Conservation (phyloP, 37 sponge, comb jelly and placozoan genomes). For the Cliona cf. orientalis region DNA sequence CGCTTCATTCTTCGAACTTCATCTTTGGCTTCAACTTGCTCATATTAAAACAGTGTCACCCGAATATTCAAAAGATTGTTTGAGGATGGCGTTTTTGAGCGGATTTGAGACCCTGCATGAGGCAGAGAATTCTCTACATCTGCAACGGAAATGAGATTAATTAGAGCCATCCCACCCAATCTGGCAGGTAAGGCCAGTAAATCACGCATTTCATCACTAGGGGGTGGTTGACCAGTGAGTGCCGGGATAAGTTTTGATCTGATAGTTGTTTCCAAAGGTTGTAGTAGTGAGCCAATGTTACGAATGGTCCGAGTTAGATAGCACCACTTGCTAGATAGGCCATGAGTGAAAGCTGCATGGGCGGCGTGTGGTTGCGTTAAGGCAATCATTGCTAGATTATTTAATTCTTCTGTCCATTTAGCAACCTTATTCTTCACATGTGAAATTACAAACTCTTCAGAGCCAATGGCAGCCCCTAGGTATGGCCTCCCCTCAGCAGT, state of each 20-base stretch:
- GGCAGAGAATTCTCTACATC: not conserved
- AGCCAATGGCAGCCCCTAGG: slow-evolving; percentile 59
- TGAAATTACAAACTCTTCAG: slow-evolving; percentile 16
- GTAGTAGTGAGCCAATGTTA: slow-evolving; percentile 24
- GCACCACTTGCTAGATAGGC: slow-evolving; percentile 28
- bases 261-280: slow-evolving; percentile 45
- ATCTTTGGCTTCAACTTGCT: not conserved
- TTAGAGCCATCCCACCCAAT: slow-evolving; percentile 56
- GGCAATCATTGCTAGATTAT: slow-evolving; percentile 38
- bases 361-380: slow-evolving; percentile 42
- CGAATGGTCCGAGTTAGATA: slow-evolving; percentile 29
- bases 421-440: slow-evolving; percentile 39
- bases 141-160: slow-evolving; percentile 12
- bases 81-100: too few relatives aligned
- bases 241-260: slow-evolving; percentile 13
- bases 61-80: not conserved
- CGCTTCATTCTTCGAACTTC: slow-evolving; percentile 9
- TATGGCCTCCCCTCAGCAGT: slow-evolving; percentile 53
- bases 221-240: slow-evolving; percentile 36
- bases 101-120: too few relatives aligned
- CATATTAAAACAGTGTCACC: not conserved
- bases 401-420: slow-evolving; percentile 25
- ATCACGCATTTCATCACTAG: slow-evolving; percentile 20
- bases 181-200: slow-evolving; percentile 43
- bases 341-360: slow-evolving; percentile 35